phyloP scores from a whole-genome alignment of 2,113 vertebrate genomes.

The Paracanthobrama guichenoti region DNA sequence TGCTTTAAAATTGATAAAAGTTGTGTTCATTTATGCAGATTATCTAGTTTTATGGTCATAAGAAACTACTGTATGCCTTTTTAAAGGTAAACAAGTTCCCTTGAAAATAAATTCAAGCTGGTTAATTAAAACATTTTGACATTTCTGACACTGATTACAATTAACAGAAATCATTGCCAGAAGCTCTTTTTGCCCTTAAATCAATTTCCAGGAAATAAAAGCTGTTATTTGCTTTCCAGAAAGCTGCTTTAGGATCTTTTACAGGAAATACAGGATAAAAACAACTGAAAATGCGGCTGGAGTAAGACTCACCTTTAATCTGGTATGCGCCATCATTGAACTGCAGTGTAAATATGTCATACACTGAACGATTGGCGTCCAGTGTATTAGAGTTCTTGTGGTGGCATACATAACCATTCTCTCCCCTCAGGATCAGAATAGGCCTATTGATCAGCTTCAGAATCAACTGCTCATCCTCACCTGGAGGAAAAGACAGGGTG shows the following conservation, averaged over 20 bases:
- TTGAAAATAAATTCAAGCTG: background rate
- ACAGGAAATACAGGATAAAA: background rate
- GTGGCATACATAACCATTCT: conserved; percentile 91
- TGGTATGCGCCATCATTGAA: conserved; percentile 91
- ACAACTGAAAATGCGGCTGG: too few species aligned
- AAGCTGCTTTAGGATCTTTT: background rate
- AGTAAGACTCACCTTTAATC: conserved; percentile 83
- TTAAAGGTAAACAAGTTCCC: background rate
- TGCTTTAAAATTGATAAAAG: too few species aligned
- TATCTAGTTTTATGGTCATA: background rate
- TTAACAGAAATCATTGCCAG: background rate
- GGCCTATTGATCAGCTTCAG: conserved; percentile 94
- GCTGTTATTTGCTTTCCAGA: background rate
- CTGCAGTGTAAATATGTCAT: conserved; percentile 88
- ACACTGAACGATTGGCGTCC: conserved; percentile 90
- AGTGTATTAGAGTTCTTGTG: conserved; percentile 90
- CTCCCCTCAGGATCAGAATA: conserved; percentile 89
- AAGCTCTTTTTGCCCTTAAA: background rate
- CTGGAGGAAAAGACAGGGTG: conserved; percentile 63
- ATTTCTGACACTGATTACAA: background rate
- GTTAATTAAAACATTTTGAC: background rate
- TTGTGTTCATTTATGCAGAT: too few species aligned
- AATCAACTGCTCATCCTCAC: conserved; percentile 87
- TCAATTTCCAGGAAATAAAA: background rate
- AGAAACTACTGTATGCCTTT: background rate